Base-by-base conservation (phyloP, 2,888 invertebrate species). In the Lacanobia wlatinum region DNA sequence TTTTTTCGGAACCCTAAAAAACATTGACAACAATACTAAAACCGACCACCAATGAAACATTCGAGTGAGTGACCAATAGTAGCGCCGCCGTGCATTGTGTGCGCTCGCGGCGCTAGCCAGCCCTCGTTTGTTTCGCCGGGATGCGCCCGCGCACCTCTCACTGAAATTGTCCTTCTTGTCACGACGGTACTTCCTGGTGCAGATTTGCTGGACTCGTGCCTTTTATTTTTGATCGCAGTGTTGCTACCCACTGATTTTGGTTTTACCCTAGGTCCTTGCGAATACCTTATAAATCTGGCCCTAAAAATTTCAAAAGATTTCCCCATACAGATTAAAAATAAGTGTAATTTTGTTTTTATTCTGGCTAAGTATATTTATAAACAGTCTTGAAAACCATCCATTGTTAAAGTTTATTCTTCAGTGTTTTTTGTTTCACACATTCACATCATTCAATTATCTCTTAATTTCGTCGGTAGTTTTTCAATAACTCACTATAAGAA, bases 121-220 rank as follows among this genome's bases (percentile, higher is more conserved):
- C 55, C 58, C 68, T 78, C 81, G 84, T 81, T 79, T 84, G 82
- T 79, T 76, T 67, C 67, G 70, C 78, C 71, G 77, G 76, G 86
- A 86, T 85, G 89, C 87, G 87, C 86, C 59, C 53, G 84, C 86
- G 84, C 84, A 80, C 83, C 83, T 86, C 77, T 82, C 80, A 81
- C 80, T 84, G 83, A 79, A 87, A 89, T 88, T 87, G 90, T 89
- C 88, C 88, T 83, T 89, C 68, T 82, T 84, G 91, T 90, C 88
- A 87, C 84, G 87, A 83, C 73, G 77, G 71, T 78, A 86, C 86
- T 90, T 92, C 91, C 91, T 89, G 87, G 84, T 87, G 76, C 75
- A 82, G 87, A 90, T 89, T 88, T 87, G 88, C 87, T 84, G 80
- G 75, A 77, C 73, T 84, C 73, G 75, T 83, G 83, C 75, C 82